Evolutionary conservation across 2,797 vertebrate species (phyloP).

Genomic region (Brachyalestes nurse): DNA sequence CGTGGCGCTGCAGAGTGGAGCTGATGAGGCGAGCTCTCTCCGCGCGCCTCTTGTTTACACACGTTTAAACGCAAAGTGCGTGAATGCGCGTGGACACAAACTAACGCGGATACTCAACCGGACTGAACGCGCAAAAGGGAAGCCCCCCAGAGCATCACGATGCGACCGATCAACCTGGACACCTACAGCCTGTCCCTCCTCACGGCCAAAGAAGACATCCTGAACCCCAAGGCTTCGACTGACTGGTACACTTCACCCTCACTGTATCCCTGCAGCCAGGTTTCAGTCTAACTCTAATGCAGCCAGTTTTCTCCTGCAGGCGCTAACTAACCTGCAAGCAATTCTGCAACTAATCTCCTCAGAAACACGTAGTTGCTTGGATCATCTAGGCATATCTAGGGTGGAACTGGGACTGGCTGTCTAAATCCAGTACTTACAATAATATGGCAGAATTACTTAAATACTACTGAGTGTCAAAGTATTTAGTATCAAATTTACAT

Average conservation of each 20-base stretch:
- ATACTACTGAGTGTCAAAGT: too few species aligned
- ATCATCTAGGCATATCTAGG: too few species aligned
- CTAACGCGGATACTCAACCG: background rate
- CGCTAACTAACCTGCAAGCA: background rate
- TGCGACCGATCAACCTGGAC: conserved; percentile 82
- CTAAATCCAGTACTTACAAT: too few species aligned
- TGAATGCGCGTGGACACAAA: conserved; percentile 42
- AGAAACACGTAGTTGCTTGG: background rate
- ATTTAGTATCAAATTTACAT: too few species aligned
- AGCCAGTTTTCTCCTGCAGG: background rate
- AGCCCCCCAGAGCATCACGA: conserved; percentile 44
- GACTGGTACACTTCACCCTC: conserved; percentile 79
- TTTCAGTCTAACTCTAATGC: background rate
- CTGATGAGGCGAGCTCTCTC: conserved; percentile 34
- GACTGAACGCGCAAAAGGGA: background rate
- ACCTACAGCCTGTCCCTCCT: conserved; percentile 86
- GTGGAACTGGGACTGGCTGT: too few species aligned
- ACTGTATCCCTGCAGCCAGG: background rate
- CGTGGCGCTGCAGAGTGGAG: conserved; percentile 16
- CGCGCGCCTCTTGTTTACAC: too few species aligned
- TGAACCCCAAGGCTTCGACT: conserved; percentile 80
- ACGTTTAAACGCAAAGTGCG: background rate
- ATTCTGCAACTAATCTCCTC: background rate
- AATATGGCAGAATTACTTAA: too few species aligned
- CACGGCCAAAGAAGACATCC: conserved; percentile 86